Evolutionary conservation across 2,888 invertebrate species (phyloP), one percentile per base, ranked within the genome.

Genomic region (Cybosia mesomella): DNA sequence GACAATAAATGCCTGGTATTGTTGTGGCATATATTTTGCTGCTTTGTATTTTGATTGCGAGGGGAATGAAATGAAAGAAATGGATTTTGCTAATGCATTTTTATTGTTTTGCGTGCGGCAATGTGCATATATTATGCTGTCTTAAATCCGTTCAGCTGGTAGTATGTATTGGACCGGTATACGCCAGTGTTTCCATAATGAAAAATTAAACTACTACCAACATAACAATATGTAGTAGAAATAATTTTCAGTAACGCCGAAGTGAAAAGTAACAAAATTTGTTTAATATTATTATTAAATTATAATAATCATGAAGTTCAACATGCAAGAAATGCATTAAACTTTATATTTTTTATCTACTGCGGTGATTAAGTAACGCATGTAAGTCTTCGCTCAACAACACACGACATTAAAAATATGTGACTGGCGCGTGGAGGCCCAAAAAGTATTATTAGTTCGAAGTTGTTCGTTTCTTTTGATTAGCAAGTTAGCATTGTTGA

Each of bases 11-110:
- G 80, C 73, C 73, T 81, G 79, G 82, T 82, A 83, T 87, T 90
- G 84, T 89, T 64, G 87, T 88, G 89, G 89, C 89, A 87, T 91
- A 93, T 94, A 82, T 90, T 93, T 94, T 94, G 94, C 93, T 87
- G 94, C 94, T 94, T 93, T 87, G 83, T 91, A 89, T 91, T 87
- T 91, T 91, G 70, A 90, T 87, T 85, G 89, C 89, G 85, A 84
- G 76, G 75, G 74, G 34, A 61, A 69, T 66, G 71, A 62, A 39
- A 34, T 53, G 76, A 81, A 76, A 70, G 71, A 62, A 80, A 75
- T 75, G 74, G 75, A 76, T 74, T 83, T 78, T 79, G 88, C 89
- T 91, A 85, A 87, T 89, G 94, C 93, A 91, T 93, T 93, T 90
- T 91, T 84, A 91, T 92, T 92, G 80, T 89, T 92, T 92, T 94